Percentiles rank a stretch among this genome's conserved stretches.
Conservation (phyloP, 64 coral and sea anemone genomes). For the Actinia tenebrosa region DNA sequence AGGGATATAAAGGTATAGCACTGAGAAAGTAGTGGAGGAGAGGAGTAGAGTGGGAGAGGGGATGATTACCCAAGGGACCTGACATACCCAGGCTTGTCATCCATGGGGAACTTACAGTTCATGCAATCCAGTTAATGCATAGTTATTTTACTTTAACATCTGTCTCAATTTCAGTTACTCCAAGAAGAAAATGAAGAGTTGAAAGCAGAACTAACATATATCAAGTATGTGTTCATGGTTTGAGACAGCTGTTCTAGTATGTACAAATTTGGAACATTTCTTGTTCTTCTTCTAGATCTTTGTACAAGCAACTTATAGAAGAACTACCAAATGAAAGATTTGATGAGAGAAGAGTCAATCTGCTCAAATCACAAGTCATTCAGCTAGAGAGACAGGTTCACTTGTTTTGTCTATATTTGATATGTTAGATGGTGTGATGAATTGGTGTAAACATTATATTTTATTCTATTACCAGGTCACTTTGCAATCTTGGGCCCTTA, state of each 20-base stretch:
- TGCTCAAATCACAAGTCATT: conserved; percentile 83
- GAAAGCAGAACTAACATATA: conserved; percentile 41
- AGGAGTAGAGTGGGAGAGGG: background rate
- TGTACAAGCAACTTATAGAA: conserved; percentile 74
- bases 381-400: conserved; percentile 83
- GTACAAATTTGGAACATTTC: background rate
- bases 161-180: background rate
- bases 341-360: conserved; percentile 83
- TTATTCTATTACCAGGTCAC: background rate
- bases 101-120: background rate
- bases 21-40: background rate
- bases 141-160: no score
- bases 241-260: background rate
- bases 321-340: conserved; percentile 64
- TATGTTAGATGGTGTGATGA: background rate
- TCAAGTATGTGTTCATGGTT: conserved; percentile 27
- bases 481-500: conserved; percentile 10
- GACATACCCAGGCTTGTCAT: background rate
- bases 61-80: background rate
- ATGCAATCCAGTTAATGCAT: no score
- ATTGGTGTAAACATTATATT: background rate
- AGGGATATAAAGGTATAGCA: conserved; percentile 31
- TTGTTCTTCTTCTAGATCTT: conserved; percentile 23
- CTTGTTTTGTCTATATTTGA: background rate
- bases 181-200: conserved; percentile 44